A percentile compares a stretch with the other conserved stretches of the same genome.
Evolutionary conservation across 2,113 vertebrate species (phyloP).

Genomic region (Pongo pygmaeus): DNA sequence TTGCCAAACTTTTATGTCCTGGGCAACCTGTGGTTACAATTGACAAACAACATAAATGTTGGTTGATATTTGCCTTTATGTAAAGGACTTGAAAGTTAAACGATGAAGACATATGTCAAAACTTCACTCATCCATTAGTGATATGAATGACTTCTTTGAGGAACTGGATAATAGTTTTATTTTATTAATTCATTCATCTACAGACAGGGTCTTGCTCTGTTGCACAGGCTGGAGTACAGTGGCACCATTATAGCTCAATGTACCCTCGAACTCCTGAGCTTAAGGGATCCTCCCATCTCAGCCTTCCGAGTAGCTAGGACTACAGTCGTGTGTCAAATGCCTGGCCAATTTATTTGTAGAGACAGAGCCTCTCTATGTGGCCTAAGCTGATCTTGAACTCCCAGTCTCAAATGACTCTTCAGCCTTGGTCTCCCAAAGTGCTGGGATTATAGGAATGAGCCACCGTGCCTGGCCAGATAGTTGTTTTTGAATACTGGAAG

Average conservation of each 20-base stretch:
- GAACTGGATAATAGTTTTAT: not conserved
- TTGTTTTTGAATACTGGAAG: not conserved
- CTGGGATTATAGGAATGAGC: too few relatives aligned
- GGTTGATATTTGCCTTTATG: not conserved
- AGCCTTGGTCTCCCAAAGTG: too few relatives aligned
- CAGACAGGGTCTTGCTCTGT: not conserved
- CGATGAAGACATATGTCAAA: not conserved
- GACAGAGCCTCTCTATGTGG: too few relatives aligned
- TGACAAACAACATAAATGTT: not conserved
- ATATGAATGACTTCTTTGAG: not conserved
- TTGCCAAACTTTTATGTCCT: not conserved
- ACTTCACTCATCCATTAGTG: not conserved
- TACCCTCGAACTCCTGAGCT: not conserved
- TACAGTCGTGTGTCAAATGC: not conserved
- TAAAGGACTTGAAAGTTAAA: not conserved
- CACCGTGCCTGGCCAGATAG: not conserved
- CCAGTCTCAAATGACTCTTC: too few relatives aligned
- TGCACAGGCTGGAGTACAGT: not conserved
- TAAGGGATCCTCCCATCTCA: not conserved
- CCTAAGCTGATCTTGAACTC: too few relatives aligned
- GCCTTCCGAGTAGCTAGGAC: not conserved
- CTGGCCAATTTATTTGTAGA: too few relatives aligned
- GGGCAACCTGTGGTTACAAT: not conserved
- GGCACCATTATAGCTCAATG: not conserved
- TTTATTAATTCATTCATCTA: not conserved